These are phyloP conservation scores for Zaprionus ghesquierei DNA, from an alignment of 1,140 invertebrate species.

Conservation along the genomic window DNA sequence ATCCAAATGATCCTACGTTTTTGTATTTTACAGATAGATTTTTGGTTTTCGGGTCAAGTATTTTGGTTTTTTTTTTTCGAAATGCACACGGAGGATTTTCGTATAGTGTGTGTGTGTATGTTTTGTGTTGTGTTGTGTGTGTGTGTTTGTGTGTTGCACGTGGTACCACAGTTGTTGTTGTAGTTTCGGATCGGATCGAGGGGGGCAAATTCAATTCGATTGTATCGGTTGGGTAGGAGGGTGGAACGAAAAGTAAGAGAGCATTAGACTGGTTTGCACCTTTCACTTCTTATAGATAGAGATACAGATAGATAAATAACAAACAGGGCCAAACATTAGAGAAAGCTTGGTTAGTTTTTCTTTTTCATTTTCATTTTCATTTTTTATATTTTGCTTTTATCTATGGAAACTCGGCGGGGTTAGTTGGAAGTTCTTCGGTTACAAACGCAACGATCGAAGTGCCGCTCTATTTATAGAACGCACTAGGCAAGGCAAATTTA, in stretches of 20 bases:
- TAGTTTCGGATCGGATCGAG: constrained; percentile 6
- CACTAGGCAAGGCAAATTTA: not conserved
- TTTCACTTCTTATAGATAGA: constrained; percentile 52
- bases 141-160: constrained; percentile 55
- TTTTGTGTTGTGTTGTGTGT: constrained; percentile 28
- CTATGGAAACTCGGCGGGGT: constrained; percentile 29
- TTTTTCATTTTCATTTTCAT: not conserved
- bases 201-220: constrained; percentile 26
- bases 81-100: constrained; percentile 69
- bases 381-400: constrained; percentile 13
- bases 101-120: constrained; percentile 40
- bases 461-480: constrained; percentile 23
- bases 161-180: constrained; percentile 61
- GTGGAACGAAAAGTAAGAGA: constrained; percentile 80
- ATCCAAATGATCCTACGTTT: constrained; percentile 91
- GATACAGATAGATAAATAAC: constrained; percentile 40
- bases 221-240: constrained; percentile 16
- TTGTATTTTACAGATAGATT: constrained; percentile 65
- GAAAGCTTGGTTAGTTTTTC: constrained; percentile 46
- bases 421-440: constrained; percentile 38
- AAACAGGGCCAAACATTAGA: constrained; percentile 53
- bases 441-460: constrained; percentile 60
- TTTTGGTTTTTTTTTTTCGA: constrained; percentile 12
- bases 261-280: constrained; percentile 76
- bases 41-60: constrained; percentile 45